These are phyloP conservation scores for Pelochelys cantorii DNA, from an alignment of 2,797 vertebrate species.

Conservation along the genomic window DNA sequence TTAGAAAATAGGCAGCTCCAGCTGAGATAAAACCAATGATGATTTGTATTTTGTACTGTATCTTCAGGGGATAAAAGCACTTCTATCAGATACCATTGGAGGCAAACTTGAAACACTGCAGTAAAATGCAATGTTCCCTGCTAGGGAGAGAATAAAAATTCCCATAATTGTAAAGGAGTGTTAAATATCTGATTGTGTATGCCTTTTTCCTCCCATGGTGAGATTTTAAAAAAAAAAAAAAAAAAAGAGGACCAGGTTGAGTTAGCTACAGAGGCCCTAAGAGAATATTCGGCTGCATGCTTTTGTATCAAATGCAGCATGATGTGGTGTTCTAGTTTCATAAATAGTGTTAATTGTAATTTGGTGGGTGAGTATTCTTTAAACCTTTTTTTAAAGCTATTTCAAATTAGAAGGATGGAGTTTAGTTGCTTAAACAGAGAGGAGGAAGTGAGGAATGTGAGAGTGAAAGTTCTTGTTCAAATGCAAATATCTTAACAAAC, in stretches of 20 bases:
- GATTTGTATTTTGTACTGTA: constrained; percentile 98
- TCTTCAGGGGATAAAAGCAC: constrained; percentile 94
- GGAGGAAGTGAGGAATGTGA: neutral
- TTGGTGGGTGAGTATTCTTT: constrained; percentile 74
- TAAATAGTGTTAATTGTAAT: constrained; percentile 81
- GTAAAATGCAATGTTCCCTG: constrained; percentile 78
- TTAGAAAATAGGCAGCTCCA: constrained; percentile 95
- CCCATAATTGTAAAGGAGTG: constrained; percentile 81
- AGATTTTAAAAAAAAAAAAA: neutral
- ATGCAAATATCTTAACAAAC: constrained; percentile 69
- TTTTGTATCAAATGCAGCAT: constrained; percentile 78
- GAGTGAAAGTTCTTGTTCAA: constrained; percentile 51
- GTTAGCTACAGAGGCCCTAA: constrained; percentile 62
- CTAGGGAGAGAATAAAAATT: constrained; percentile 80
- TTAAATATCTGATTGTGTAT: constrained; percentile 80
- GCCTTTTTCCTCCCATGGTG: constrained; percentile 74
- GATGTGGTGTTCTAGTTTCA: constrained; percentile 74
- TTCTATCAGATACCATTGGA: constrained; percentile 87
- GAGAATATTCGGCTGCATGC: constrained; percentile 70
- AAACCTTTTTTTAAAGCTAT: constrained; percentile 58
- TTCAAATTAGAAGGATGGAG: constrained; percentile 56
- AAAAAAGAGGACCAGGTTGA: too few relatives aligned
- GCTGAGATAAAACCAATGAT: constrained; percentile 96
- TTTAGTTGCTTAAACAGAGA: constrained; percentile 52
- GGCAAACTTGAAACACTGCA: constrained; percentile 81